Evolutionary conservation across 2,888 invertebrate genomes (phyloP).

Genomic region (Julus scandinavius): DNA sequence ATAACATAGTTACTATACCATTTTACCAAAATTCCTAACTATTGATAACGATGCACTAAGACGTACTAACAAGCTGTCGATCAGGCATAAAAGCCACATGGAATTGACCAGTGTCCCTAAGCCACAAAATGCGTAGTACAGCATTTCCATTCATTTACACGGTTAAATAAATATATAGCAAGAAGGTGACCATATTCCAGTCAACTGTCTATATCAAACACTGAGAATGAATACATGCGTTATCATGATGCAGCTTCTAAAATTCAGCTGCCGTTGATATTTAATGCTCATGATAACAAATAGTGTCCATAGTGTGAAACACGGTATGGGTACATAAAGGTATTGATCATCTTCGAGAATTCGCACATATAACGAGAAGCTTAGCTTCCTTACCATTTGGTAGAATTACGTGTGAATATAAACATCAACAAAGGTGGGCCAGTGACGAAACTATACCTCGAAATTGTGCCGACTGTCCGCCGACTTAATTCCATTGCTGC

Average conservation of each 20-base stretch:
- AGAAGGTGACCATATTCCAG: not conserved
- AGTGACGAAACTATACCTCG: constrained; percentile 22
- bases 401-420: constrained; percentile 18
- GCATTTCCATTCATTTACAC: not conserved
- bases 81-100: not conserved
- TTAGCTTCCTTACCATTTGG: not conserved
- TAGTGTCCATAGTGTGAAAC: not conserved
- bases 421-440: not conserved
- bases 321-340: not conserved
- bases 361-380: constrained; percentile 13
- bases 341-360: not conserved
- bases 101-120: not conserved
- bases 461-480: not conserved
- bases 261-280: constrained; percentile 34
- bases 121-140: not conserved
- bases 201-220: constrained; percentile 11
- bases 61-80: not conserved
- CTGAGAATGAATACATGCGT: not conserved
- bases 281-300: constrained; percentile 41
- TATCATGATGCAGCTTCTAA: constrained; percentile 13
- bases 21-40: not conserved
- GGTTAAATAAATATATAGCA: not conserved
- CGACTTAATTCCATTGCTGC: not conserved
- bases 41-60: not conserved
- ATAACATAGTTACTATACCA: not conserved